phyloP scores from a whole-genome alignment of 2,113 vertebrate species.

The Sinocyclocheilus anshuiensis region DNA sequence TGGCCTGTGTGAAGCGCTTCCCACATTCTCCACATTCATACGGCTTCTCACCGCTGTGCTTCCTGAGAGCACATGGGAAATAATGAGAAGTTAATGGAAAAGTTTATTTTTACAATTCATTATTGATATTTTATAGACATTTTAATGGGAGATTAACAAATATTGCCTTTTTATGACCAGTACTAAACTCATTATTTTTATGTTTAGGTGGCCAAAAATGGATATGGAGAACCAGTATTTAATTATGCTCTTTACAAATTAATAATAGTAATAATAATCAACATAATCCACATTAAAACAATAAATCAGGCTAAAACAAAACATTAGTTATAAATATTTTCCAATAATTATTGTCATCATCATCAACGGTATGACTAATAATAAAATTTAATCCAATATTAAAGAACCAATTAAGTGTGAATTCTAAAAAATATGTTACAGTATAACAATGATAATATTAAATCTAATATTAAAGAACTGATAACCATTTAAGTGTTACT shows the following conservation, averaged over 20 bases:
- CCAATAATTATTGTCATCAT: not conserved
- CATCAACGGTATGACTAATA: not conserved
- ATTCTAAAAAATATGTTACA: too few relatives aligned
- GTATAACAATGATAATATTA: too few relatives aligned
- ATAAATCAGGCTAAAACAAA: too few relatives aligned
- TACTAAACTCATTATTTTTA: not conserved
- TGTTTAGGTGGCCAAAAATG: not conserved
- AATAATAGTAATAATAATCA: too few relatives aligned
- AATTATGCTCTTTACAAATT: too few relatives aligned
- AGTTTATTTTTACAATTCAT: not conserved
- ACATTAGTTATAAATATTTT: not conserved
- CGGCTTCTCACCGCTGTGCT: conserved; percentile 97
- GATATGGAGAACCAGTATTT: too few relatives aligned
- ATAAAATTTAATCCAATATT: not conserved
- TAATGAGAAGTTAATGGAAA: not conserved
- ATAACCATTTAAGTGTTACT: too few relatives aligned
- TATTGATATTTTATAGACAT: not conserved
- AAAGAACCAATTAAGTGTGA: too few relatives aligned
- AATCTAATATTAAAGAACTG: too few relatives aligned
- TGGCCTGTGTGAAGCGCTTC: conserved; percentile 95
- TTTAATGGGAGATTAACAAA: too few relatives aligned
- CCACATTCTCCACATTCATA: conserved; percentile 94
- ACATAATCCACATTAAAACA: too few relatives aligned
- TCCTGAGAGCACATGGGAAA: conserved; percentile 69
- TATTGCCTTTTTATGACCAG: not conserved